Evolutionary conservation across 2,888 invertebrate species (phyloP), one percentile per base, ranked within the genome.

Genomic region (Clistopyga incitator): DNA sequence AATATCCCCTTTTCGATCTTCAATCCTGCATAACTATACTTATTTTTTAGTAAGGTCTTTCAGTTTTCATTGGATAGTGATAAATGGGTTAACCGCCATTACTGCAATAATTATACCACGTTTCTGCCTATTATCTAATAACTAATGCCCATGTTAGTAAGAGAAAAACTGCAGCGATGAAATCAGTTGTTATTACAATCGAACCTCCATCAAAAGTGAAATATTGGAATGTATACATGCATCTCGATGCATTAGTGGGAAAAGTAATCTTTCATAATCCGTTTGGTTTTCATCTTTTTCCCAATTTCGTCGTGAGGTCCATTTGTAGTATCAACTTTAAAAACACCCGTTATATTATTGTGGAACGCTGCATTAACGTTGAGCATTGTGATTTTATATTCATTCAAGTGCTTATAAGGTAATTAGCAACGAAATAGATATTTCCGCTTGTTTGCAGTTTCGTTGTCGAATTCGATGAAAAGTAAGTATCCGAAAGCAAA

Each of bases 321-420:
- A 6, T 18, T 8, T 50, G 18, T 18, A n/a, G 8, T 50, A 18
- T 50, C n/a, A 18, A 50, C 1, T 18, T 8, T 6, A 18, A 18
- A 50, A 50, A 50, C 18, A 3, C 18, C n/a, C n/a, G 50, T 8
- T 50, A 18, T n/a, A 18, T 50, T 6, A n/a, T n/a, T 18, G 18
- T 50, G 50, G 18, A 50, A 56, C 3, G 13, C 25, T 25, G 25
- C 4, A 20, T 11, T 11, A 56, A 56, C 13, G 56, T 10, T 20
- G 25, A 56, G 56, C 56, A 25, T 25, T 56, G 56, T 56, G 56
- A 56, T 56, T 56, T 6, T 56, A 25, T 56, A 18, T 56, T 23
- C 56, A 18, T 56, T 11, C 25, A 56, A 25, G 13, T 25, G 56
- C 25, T 56, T 56, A 25, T 56, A 56, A 20, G 56, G 11, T 23